Evolutionary conservation across 30 jellyfish, hydroid and myxozoan species (phyloP).

Genomic region (Clytia hemisphaerica): DNA sequence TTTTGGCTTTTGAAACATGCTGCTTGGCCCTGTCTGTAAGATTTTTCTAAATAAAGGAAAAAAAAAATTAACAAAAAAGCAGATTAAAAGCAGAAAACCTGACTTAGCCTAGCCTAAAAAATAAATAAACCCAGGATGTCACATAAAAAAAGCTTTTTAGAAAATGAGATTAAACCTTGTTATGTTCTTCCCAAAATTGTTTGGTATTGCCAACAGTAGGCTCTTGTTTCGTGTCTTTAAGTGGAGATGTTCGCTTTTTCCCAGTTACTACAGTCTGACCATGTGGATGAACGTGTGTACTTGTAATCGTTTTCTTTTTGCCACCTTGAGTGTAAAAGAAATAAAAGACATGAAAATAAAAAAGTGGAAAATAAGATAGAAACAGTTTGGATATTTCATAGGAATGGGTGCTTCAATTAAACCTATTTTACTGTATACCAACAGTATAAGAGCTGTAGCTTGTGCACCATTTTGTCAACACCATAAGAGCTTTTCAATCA

Average conservation of each 20-base stretch:
- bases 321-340: constrained; percentile 1
- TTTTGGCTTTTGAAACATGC: not conserved
- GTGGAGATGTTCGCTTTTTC: constrained; percentile 66
- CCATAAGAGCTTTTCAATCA: no score
- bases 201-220: constrained; percentile 72
- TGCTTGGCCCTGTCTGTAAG: constrained; percentile 20
- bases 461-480: no score
- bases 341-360: not conserved
- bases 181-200: constrained; percentile 75
- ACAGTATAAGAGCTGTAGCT: no score
- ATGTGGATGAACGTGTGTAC: constrained; percentile 7
- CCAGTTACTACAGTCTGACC: constrained; percentile 22
- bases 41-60: constrained; percentile 19
- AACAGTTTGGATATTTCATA: not conserved
- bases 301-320: not conserved
- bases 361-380: not conserved
- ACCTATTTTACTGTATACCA: no score
- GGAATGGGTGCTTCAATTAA: constrained; percentile 10
- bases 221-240: constrained; percentile 59
- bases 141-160: not conserved
- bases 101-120: not conserved
- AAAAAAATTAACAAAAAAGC: no score
- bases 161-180: constrained; percentile 13
- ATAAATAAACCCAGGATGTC: not conserved
- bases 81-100: no score